A percentile compares a stretch with the other conserved stretches of the same genome.
These are phyloP conservation scores for Bombylius discolor DNA, from an alignment of 2,888 invertebrate species.

Conservation along the genomic window DNA sequence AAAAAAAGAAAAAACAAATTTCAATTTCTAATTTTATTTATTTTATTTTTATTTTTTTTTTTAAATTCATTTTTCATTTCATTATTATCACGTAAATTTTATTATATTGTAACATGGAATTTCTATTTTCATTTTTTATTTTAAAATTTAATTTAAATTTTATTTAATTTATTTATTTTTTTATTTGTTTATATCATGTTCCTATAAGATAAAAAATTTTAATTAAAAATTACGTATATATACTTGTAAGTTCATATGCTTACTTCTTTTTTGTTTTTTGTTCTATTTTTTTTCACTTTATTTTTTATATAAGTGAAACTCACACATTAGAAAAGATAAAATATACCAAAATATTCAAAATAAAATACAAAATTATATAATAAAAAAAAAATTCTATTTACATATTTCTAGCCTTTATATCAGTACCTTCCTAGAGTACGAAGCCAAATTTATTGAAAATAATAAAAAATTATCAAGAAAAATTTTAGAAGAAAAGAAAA, in stretches of 20 bases:
- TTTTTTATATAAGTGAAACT: neutral
- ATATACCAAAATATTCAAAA: neutral
- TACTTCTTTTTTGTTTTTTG: no score
- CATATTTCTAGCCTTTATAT: conserved; percentile 19
- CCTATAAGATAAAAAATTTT: no score
- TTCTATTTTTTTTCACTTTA: neutral
- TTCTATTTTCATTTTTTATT: neutral
- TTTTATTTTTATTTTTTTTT: conserved; percentile 8
- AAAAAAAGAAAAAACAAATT: no score
- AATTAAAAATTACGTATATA: no score
- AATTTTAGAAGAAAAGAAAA: no score
- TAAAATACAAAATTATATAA: neutral
- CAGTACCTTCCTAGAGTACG: conserved; percentile 20
- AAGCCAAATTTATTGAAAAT: conserved; percentile 5
- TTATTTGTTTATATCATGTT: no score
- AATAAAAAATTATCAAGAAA: neutral
- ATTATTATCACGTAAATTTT: conserved; percentile 11
- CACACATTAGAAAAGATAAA: neutral
- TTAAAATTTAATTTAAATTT: no score
- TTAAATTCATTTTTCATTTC: conserved; percentile 11
- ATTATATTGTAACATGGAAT: neutral
- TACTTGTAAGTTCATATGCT: no score
- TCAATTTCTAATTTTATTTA: neutral
- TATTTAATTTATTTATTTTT: no score
- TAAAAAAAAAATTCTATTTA: conserved; percentile 3